Evolutionary conservation across 2,888 invertebrate genomes (phyloP).

Genomic region (Melieria omissa): DNA sequence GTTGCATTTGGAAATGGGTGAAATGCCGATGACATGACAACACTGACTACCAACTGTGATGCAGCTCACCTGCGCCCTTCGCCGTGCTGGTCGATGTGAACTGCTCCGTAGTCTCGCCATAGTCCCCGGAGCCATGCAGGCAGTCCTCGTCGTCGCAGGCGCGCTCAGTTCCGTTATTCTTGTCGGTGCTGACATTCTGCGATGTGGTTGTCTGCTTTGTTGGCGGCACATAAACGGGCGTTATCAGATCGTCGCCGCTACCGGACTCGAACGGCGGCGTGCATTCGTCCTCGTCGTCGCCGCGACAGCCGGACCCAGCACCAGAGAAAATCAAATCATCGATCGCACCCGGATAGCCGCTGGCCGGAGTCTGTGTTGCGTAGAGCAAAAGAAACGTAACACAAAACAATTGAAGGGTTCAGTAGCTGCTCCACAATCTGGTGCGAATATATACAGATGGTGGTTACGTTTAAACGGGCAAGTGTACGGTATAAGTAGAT

Average conservation of each 20-base stretch:
- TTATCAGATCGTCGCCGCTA: slow-evolving; percentile 91
- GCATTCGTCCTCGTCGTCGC: slow-evolving; percentile 93
- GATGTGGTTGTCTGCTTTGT: slow-evolving; percentile 76
- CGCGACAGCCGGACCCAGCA: slow-evolving; percentile 89
- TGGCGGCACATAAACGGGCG: slow-evolving; percentile 89
- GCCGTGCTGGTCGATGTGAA: slow-evolving; percentile 69
- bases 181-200: slow-evolving; percentile 56
- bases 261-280: slow-evolving; percentile 84
- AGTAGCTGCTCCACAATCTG: background rate
- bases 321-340: slow-evolving; percentile 94
- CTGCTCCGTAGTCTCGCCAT: slow-evolving; percentile 77
- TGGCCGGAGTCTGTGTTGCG: slow-evolving; percentile 80
- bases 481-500: slow-evolving; percentile 27
- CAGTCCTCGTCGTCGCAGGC: slow-evolving; percentile 90
- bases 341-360: slow-evolving; percentile 79
- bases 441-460: too few species aligned
- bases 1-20: slow-evolving; percentile 26
- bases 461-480: background rate
- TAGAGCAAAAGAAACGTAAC: background rate
- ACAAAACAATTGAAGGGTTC: slow-evolving; percentile 6
- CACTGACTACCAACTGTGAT: slow-evolving; percentile 33
- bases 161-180: slow-evolving; percentile 65
- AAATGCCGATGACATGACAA: slow-evolving; percentile 54
- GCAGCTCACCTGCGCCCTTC: slow-evolving; percentile 67
- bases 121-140: slow-evolving; percentile 82